A percentile compares a stretch with the other conserved stretches of the same genome.
Evolutionary conservation across 2,888 invertebrate species (phyloP).

Genomic region (Chouioia cunea): DNA sequence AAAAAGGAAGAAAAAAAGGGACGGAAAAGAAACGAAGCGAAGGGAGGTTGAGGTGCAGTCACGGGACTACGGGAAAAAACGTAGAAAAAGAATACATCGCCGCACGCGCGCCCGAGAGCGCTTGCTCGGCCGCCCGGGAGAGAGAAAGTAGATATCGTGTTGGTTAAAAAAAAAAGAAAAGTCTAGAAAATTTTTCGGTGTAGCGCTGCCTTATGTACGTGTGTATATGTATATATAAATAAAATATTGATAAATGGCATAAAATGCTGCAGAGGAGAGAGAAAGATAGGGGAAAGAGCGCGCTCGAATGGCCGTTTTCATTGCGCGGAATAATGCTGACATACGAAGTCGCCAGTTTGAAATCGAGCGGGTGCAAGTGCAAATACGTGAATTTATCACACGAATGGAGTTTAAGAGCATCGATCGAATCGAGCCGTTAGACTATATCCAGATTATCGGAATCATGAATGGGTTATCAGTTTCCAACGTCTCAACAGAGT

Average conservation of each 20-base stretch:
- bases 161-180: conserved; percentile 4
- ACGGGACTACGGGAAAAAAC: not conserved
- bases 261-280: not conserved
- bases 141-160: conserved; percentile 6
- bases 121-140: not conserved
- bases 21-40: too few species aligned
- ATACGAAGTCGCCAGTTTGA: conserved; percentile 43
- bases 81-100: conserved; percentile 9
- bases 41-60: too few species aligned
- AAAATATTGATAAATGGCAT: conserved; percentile 49
- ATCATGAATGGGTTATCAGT: conserved; percentile 35
- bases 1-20: not conserved
- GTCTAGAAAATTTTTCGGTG: conserved; percentile 38
- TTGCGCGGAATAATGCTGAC: conserved; percentile 48
- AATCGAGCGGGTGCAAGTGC: conserved; percentile 29
- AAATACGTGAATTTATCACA: conserved; percentile 45
- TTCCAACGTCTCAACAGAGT: conserved; percentile 6
- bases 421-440: conserved; percentile 17
- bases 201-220: conserved; percentile 19
- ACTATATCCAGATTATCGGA: conserved; percentile 21
- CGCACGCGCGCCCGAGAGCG: conserved; percentile 4
- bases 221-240: conserved; percentile 37
- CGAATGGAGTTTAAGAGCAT: conserved; percentile 9
- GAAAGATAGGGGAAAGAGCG: too few species aligned
- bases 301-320: conserved; percentile 34